These are phyloP conservation scores for Ahaetulla prasina DNA, from an alignment of 2,113 vertebrate genomes.

Conservation along the genomic window DNA sequence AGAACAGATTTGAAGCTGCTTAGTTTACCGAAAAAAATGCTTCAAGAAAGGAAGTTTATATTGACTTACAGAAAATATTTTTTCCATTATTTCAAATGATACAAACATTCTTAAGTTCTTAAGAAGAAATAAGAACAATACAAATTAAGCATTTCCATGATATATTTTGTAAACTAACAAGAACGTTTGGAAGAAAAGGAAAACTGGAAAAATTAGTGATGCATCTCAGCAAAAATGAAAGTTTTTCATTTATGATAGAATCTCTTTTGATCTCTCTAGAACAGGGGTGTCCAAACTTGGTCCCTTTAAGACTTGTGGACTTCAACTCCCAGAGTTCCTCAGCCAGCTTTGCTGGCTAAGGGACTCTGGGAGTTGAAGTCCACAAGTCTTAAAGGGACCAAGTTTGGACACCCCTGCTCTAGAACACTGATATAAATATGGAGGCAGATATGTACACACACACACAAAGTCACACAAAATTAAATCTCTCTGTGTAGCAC, in stretches of 20 bases:
- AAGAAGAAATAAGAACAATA: neutral
- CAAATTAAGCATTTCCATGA: neutral
- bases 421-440: neutral
- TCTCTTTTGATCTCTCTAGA: neutral
- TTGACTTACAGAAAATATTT: neutral
- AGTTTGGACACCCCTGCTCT: too few species aligned
- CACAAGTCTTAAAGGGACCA: too few species aligned
- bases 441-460: neutral
- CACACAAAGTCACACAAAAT: neutral
- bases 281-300: too few species aligned
- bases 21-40: neutral
- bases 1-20: neutral
- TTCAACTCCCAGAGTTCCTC: too few species aligned
- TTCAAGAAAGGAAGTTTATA: neutral
- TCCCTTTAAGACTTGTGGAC: too few species aligned
- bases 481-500: neutral
- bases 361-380: too few species aligned
- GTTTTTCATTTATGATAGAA: neutral
- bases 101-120: neutral
- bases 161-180: neutral
- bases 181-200: neutral
- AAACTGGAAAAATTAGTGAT: neutral
- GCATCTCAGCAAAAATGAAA: neutral
- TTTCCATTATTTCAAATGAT: neutral
- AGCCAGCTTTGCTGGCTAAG: too few species aligned